Base-by-base conservation (phyloP, 2,888 invertebrate species). In the Seira musarum region DNA sequence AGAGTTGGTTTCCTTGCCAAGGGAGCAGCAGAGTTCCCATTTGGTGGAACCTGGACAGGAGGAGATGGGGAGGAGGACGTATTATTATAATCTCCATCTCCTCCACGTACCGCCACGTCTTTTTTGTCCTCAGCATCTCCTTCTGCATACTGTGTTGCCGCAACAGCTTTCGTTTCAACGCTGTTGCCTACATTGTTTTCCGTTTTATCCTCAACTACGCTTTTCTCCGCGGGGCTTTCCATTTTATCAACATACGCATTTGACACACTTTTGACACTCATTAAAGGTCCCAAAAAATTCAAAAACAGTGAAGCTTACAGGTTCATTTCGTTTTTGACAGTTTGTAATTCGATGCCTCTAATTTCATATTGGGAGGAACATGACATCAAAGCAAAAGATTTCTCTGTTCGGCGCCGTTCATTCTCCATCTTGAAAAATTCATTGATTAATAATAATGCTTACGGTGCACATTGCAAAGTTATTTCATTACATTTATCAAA, bases 1-100 rank as follows among this genome's bases (percentile, higher is more conserved):
- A 78, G 70, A 3, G 78, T 78, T 1, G 82, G 73, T 46, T 78
- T 82, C 17, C 72, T 57, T 10, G 53, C 66, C 53, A 35, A 66
- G 19, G 63, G 60, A 6, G 61, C n/a, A 13, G 64, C 8, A 13
- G 72, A 49, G 49, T 15, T 13, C 15, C 49, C 49, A 49, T n/a
- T n/a, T 2, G 30, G 30, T 60, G 68, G 1, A 22, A 1, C 60
- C 19, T 57, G 15, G 2, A 69, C 57, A 8, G 49, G 35, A 19
- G 70, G 17, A 24, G 67, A 10, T 30, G 73, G 73, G 19, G 80
- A 25, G 3, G 75, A 19, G 13, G 68, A 53, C 2, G 60, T n/a
- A n/a, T 22, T 24, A 49, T 30, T 49, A 64, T 24, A 24, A 13
- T 30, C 35, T 2, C 61, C 69, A 21, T 76, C 79, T 17, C 60